Evolutionary conservation across 2,797 vertebrate genomes (phyloP), one percentile per base, ranked within the genome.

Genomic region (Catamblyrhynchus diadema): DNA sequence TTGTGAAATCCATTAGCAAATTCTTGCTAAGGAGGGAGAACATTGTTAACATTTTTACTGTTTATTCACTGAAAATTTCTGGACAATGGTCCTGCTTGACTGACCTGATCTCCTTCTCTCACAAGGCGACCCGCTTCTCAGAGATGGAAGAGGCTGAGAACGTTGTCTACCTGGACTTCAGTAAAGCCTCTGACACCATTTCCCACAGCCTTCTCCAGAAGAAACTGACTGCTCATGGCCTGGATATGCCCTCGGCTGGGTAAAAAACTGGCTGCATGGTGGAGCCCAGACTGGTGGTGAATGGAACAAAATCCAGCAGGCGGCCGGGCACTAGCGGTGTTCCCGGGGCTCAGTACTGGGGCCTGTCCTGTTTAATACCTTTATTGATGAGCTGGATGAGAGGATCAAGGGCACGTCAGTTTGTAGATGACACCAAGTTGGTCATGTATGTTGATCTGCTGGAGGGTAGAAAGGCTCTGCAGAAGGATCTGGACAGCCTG

Each of bases 1-100:
- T 91, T 96, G 78, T 93, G 92, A 97, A 97, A 95, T 96, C 59
- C 35, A 53, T 91, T 88, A 79, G 35, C 61, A 87, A 80, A 65
- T 94, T 35, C 72, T 94, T 95, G 85, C 81, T 92, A 41, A 93
- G 79, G 88, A 96, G 72, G 85, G 61, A 92, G 32, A 80, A 61
- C 64, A 44, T 77, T 67, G 41, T 74, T 91, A 51, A 75, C 77
- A 47, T 62, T 90, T 94, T 78, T 57, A 41, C 37, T 21, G 10
- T 24, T 41, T 90, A 54, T 81, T 91, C 47, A 70, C 62, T 44
- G 21, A 80, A 53, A 66, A 72, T 57, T 83, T 79, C 70, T 94
- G 59, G 18, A 78, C 88, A 48, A 6, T 78, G 18, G 18, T 81
- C 32, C 54, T 62, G 2, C 70, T 48, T 62, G 65, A 48, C 19